Percentiles rank a stretch among this genome's conserved stretches.
Conservation (phyloP, 2,888 invertebrate genomes). For the Leptura quadrifasciata region DNA sequence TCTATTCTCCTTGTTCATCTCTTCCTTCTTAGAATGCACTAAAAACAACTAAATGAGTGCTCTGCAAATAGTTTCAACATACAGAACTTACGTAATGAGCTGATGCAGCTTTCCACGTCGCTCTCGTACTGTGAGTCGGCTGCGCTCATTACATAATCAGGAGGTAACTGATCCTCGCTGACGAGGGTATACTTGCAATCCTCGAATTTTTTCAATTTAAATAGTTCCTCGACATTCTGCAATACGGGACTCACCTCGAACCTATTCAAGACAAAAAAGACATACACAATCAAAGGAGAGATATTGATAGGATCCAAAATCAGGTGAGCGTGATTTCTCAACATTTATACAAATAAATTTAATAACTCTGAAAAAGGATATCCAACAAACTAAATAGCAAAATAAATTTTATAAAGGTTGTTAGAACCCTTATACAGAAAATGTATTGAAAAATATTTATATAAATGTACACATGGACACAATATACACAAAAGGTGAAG, state of each 20-base stretch:
- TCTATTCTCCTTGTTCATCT: background rate
- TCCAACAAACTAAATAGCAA: no score
- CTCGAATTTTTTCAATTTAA: constrained; percentile 48
- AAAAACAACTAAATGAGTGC: constrained; percentile 7
- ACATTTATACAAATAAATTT: no score
- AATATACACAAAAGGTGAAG: no score
- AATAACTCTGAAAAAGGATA: no score
- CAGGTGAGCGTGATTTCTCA: no score
- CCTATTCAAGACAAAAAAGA: constrained; percentile 45
- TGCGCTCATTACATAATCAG: constrained; percentile 50
- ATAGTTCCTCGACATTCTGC: constrained; percentile 50
- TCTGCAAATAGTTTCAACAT: background rate
- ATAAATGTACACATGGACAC: no score
- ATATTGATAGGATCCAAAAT: no score
- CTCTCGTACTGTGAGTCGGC: constrained; percentile 46
- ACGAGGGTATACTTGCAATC: constrained; percentile 51
- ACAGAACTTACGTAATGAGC: constrained; percentile 47
- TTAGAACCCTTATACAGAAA: no score
- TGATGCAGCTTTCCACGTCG: constrained; percentile 51
- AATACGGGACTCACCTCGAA: constrained; percentile 50
- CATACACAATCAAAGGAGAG: background rate
- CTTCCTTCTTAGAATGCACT: constrained; percentile 9
- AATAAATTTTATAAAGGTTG: no score
- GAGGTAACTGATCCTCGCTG: constrained; percentile 54
- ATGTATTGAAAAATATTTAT: no score